phyloP scores from a whole-genome alignment of 2,113 vertebrate genomes.

The Apodemus speciosus region DNA sequence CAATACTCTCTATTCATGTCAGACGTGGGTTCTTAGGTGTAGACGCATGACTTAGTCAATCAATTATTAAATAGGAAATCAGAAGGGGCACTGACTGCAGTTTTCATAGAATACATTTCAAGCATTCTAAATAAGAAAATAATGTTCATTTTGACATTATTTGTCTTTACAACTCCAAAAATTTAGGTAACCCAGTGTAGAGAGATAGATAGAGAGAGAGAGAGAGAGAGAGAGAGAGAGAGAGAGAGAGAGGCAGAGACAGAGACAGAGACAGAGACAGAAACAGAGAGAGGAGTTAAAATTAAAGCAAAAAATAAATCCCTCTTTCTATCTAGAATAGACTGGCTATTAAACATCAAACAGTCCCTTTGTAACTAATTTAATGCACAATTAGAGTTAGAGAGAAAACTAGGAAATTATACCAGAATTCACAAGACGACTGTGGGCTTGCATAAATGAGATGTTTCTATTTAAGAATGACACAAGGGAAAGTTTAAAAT shows the following conservation, averaged over 20 bases:
- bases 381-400: background rate
- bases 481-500: background rate
- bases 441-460: background rate
- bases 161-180: background rate
- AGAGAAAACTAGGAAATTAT: background rate
- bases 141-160: background rate
- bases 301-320: background rate
- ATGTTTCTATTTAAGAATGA: background rate
- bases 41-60: background rate
- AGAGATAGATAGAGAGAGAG: no score
- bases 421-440: background rate
- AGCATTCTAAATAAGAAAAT: background rate
- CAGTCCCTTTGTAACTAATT: background rate
- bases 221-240: no score
- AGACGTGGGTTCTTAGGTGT: background rate
- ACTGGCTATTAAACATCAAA: background rate
- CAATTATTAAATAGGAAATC: background rate
- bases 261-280: no score
- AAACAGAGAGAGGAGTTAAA: no score
- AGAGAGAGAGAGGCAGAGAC: no score
- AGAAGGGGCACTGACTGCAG: accelerated
- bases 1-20: background rate
- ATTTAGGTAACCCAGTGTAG: no score
- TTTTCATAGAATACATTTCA: background rate
- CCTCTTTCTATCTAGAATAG: background rate